These are phyloP conservation scores for Gopherus evgoodei DNA, from an alignment of 2,113 vertebrate species.

Conservation along the genomic window DNA sequence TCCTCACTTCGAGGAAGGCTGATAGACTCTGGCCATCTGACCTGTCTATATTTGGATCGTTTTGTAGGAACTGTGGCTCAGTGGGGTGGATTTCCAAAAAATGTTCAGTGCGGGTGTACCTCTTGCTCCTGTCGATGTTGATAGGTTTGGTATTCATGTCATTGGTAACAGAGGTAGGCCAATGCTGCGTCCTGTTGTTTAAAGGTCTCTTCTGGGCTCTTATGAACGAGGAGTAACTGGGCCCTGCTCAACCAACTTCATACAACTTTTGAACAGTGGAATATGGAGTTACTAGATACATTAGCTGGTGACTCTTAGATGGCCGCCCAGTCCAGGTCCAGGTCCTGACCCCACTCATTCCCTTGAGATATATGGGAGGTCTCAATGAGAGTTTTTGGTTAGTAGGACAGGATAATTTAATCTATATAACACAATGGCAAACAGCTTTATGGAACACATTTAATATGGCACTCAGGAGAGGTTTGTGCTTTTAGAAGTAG, in stretches of 20 bases:
- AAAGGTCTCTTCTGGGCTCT: neutral
- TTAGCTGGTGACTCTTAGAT: neutral
- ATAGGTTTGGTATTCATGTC: neutral
- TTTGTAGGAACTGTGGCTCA: neutral
- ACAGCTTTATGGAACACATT: too few species aligned
- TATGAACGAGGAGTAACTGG: neutral
- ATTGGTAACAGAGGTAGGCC: neutral
- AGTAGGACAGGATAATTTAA: too few species aligned
- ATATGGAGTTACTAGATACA: neutral
- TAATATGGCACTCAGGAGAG: neutral
- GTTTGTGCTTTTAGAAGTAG: neutral
- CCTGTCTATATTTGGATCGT: neutral
- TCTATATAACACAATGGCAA: too few species aligned
- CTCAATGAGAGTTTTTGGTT: too few species aligned
- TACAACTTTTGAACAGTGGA: neutral
- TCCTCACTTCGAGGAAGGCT: neutral
- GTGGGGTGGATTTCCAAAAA: neutral
- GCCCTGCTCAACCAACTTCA: neutral
- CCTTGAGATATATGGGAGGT: too few species aligned
- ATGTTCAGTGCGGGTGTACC: neutral
- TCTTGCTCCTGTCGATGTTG: neutral
- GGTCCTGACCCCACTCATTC: too few species aligned
- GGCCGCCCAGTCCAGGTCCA: too few species aligned
- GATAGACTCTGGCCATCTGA: neutral
- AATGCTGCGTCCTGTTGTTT: neutral